These are phyloP conservation scores for Pygoscelis antarcticus DNA, from an alignment of 2,113 vertebrate genomes.

Conservation along the genomic window DNA sequence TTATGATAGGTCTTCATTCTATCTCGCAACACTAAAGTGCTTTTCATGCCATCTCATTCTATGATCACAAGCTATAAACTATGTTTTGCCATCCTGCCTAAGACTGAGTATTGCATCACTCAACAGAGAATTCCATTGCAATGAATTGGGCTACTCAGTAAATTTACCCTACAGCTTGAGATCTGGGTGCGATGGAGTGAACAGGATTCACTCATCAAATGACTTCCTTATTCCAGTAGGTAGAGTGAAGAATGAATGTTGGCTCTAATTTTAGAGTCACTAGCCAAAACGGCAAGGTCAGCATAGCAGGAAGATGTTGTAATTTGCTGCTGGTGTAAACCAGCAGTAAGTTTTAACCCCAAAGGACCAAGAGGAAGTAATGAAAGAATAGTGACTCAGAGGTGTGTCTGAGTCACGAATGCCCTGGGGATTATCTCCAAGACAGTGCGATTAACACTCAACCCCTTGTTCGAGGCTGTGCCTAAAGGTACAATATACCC, in stretches of 20 bases:
- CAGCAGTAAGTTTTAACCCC: neutral
- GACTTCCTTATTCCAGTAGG: slow-evolving; percentile 11
- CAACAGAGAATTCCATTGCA: neutral
- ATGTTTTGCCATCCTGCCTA: neutral
- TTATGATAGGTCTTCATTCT: neutral
- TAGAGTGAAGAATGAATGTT: neutral
- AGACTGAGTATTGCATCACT: neutral
- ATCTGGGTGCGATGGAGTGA: neutral
- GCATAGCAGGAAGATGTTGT: slow-evolving; percentile 15
- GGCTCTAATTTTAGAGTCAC: neutral
- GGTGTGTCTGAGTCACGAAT: neutral
- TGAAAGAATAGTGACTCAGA: slow-evolving; percentile 36
- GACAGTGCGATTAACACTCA: neutral
- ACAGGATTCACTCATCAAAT: neutral
- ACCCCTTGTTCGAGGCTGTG: neutral
- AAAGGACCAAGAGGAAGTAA: neutral
- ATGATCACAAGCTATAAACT: neutral
- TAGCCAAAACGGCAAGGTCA: slow-evolving; percentile 19
- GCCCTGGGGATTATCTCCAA: neutral
- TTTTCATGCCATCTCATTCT: neutral
- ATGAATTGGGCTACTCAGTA: neutral
- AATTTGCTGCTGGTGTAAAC: slow-evolving; percentile 12
- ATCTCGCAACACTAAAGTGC: neutral
- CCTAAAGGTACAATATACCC: neutral
- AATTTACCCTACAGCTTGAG: neutral